phyloP scores from a whole-genome alignment of 2,113 vertebrate genomes.

The Dasyornis broadbenti region DNA sequence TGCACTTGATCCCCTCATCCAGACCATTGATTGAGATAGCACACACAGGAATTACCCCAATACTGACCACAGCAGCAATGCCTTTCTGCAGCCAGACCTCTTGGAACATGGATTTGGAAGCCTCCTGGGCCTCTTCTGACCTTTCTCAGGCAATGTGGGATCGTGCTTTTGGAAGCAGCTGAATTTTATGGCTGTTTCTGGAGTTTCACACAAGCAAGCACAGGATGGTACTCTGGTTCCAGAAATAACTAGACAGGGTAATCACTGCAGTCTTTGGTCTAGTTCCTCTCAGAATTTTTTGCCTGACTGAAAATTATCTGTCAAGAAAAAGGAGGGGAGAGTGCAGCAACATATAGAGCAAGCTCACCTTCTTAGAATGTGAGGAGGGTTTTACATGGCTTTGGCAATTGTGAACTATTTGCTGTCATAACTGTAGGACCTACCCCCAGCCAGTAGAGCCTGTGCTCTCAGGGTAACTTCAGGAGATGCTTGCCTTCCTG shows the following conservation, averaged over 20 bases:
- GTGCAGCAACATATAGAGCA: neutral
- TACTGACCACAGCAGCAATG: neutral
- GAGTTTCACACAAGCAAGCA: neutral
- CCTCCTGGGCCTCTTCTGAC: neutral
- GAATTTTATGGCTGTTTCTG: neutral
- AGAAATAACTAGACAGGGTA: neutral
- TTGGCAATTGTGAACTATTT: neutral
- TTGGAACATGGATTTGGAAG: rapidly evolving
- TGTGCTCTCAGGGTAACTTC: neutral
- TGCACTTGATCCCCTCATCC: neutral
- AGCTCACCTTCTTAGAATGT: neutral
- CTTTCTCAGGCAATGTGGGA: neutral
- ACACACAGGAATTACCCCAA: neutral
- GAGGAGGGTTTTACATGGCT: neutral
- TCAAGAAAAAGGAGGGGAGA: neutral
- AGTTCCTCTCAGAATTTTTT: neutral
- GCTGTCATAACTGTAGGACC: neutral
- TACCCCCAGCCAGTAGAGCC: neutral
- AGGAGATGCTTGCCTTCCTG: neutral
- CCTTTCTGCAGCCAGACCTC: neutral
- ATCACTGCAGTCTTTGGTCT: neutral
- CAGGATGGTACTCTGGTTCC: neutral
- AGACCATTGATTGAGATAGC: neutral
- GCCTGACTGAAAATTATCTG: neutral
- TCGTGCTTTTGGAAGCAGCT: rapidly evolving